Conservation (phyloP, 2,888 invertebrate genomes). For the Poecilobothrus nobilitatus region DNA sequence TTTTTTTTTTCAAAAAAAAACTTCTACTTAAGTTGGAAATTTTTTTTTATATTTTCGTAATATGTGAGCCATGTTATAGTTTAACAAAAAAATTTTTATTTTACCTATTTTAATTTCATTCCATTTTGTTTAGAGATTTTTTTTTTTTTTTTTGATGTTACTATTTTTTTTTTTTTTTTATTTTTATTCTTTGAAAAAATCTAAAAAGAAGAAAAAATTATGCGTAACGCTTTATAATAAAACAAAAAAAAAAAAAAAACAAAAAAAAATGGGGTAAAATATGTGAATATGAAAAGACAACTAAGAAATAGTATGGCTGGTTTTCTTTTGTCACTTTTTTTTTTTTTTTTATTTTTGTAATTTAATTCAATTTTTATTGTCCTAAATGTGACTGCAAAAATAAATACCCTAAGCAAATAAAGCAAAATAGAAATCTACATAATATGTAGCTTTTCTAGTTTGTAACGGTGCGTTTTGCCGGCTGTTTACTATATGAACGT, state of each 20-base stretch:
- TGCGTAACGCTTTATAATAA: background rate
- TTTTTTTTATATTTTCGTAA: no score
- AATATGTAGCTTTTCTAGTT: no score
- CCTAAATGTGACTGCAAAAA: no score
- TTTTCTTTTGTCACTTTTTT: background rate
- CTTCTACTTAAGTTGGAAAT: background rate
- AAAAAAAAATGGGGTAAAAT: background rate
- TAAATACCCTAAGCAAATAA: no score
- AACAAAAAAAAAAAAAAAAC: background rate
- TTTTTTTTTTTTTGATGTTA: background rate
- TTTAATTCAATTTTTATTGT: no score
- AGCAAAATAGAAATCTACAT: no score
- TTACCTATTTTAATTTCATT: no score
- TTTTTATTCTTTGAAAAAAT: background rate
- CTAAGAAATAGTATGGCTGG: background rate
- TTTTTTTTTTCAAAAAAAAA: background rate
- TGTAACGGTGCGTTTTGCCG: no score
- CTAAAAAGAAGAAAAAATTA: background rate
- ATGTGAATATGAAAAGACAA: background rate
- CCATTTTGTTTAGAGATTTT: no score
- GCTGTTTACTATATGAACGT: no score
- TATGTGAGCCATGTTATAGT: slow-evolving; percentile 6
- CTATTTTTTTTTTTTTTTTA: background rate
- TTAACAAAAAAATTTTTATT: background rate
- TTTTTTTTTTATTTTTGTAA: background rate